Evolutionary conservation across 1,140 invertebrate genomes (phyloP), one percentile per base, ranked within the genome.

Genomic region (Yoshiicerus persimilis): DNA sequence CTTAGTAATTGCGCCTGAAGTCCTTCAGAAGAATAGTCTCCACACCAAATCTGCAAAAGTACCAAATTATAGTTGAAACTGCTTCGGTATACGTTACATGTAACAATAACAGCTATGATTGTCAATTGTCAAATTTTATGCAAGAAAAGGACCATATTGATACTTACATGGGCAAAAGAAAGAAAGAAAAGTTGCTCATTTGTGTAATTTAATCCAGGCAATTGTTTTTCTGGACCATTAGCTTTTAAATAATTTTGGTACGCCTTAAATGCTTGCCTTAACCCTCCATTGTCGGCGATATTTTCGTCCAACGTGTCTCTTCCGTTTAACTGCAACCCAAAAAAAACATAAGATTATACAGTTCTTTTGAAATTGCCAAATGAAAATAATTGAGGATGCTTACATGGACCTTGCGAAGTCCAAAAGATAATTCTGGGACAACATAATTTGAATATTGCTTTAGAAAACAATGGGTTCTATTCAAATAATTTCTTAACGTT

Each of bases 171-270:
- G 30, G 96, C 97, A 92, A 95, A 97, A 25, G 95, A 94, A 11
- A 98, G 94, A 93, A 97, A 99, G 92, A 99, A 96, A 23, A 99
- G 93, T 92, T 99, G 97, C 64, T 97, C 95, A 62, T 95, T 94
- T 1, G 94, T 95, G 64, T 95, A 91, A 88, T 98, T 94, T 25
- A 96, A 97, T 0, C 97, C 96, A 36, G 98, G 92, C 87, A 93
- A 92, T 1, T 92, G 92, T 34, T 89, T 87, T 11, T 91, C 90
- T 25, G 47, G 80, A 1, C 90, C 90, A 47, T 90, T 89, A 13
- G 70, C 70, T 64, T 91, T 86, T 13, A 92, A 47, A 87, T 83
- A 91, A 38, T 56, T 47, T 56, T 90, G 20, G 80, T 92, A 92
- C 13, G 92, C 92, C 84, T 89, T 88, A 90, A 93, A 94, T 13